These are phyloP conservation scores for Clistopyga incitator DNA, from an alignment of 2,888 invertebrate genomes.

Conservation along the genomic window DNA sequence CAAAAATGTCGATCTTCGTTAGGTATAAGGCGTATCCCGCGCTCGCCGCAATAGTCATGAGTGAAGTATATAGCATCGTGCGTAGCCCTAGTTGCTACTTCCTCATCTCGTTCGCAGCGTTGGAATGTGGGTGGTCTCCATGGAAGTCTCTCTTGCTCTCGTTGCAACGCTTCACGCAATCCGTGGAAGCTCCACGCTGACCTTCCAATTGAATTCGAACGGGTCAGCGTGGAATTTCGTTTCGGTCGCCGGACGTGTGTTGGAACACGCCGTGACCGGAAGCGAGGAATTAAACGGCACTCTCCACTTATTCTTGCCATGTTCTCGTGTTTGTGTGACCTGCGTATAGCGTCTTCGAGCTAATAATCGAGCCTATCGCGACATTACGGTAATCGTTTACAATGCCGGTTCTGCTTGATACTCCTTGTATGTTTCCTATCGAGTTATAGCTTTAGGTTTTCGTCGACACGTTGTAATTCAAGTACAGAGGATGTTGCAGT, in stretches of 20 bases:
- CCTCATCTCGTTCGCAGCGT: constrained; percentile 50
- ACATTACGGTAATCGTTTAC: constrained; percentile 42
- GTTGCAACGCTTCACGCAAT: constrained; percentile 51
- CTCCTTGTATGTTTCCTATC: constrained; percentile 11
- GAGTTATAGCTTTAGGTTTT: neutral
- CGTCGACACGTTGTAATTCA: neutral
- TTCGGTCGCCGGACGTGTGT: constrained; percentile 50
- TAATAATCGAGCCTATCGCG: constrained; percentile 22
- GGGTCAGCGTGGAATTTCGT: constrained; percentile 63
- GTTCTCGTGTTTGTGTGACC: neutral
- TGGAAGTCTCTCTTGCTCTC: neutral
- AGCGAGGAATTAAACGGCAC: constrained; percentile 68
- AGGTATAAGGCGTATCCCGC: constrained; percentile 2
- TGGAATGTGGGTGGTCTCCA: constrained; percentile 56
- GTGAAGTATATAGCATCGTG: constrained; percentile 16
- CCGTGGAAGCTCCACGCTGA: constrained; percentile 62
- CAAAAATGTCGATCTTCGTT: constrained; percentile 29
- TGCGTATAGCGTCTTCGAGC: neutral
- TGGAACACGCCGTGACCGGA: constrained; percentile 67
- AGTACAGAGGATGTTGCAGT: neutral
- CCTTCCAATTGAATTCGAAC: constrained; percentile 70
- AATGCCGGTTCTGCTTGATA: constrained; percentile 17
- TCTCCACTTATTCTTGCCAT: constrained; percentile 49
- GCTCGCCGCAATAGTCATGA: constrained; percentile 3
- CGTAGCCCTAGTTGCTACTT: constrained; percentile 40